These are phyloP conservation scores for Tubulanus polymorphus DNA, from an alignment of 2,888 invertebrate genomes.

Conservation along the genomic window DNA sequence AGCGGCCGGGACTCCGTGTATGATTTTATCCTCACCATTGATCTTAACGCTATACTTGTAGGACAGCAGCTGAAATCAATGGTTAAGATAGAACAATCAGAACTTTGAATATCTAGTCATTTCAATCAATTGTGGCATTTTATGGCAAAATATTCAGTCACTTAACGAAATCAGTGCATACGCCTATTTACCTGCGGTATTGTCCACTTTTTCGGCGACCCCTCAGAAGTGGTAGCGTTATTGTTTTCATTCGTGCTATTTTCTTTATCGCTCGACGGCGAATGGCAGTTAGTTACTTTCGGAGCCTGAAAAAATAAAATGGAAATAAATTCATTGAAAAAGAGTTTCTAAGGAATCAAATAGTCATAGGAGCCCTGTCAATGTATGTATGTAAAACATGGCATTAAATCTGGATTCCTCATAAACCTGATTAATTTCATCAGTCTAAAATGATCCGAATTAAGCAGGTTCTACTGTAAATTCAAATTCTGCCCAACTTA, in stretches of 20 bases:
- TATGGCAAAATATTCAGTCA: no score
- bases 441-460: no score
- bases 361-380: no score
- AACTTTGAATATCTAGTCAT: no score
- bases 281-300: constrained; percentile 40
- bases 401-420: neutral
- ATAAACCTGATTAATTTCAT: no score
- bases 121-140: no score
- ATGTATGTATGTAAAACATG: no score
- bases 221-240: constrained; percentile 24
- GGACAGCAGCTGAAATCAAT: constrained; percentile 37
- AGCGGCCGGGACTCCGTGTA: constrained; percentile 44
- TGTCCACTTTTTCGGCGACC: constrained; percentile 37
- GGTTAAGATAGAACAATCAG: no score
- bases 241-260: constrained; percentile 21
- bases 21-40: constrained; percentile 44
- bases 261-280: constrained; percentile 51
- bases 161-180: no score
- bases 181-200: constrained; percentile 43
- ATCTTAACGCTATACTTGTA: constrained; percentile 46
- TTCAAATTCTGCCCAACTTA: constrained; percentile 17
- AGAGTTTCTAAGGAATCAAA: no score
- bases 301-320: constrained; percentile 26
- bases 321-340: no score
- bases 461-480: neutral